A percentile compares a stretch with the other conserved stretches of the same genome.
phyloP scores from a whole-genome alignment of 2,888 invertebrate species.

The Siphlonurus alternatus region DNA sequence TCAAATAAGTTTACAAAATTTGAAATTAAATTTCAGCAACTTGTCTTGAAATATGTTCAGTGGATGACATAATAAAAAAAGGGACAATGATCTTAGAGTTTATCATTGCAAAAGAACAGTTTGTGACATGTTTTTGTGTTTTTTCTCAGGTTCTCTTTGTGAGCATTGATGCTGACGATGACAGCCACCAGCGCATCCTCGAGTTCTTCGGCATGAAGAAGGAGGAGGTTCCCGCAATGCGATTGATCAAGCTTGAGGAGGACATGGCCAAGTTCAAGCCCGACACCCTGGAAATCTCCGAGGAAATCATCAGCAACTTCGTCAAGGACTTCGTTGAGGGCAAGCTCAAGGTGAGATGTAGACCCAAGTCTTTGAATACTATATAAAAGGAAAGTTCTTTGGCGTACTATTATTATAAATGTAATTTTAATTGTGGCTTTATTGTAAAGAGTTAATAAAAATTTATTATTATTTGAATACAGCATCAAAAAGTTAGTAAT shows the following conservation, averaged over 20 bases:
- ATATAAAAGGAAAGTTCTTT: too few species aligned
- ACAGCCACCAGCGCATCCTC: constrained; percentile 91
- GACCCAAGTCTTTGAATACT: too few species aligned
- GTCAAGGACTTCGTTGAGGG: constrained; percentile 80
- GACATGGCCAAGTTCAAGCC: constrained; percentile 99
- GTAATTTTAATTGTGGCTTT: too few species aligned
- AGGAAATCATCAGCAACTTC: constrained; percentile 57
- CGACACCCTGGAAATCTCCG: constrained; percentile 46
- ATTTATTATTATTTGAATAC: too few species aligned
- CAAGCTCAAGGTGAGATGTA: constrained; percentile 49
- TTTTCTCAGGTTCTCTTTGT: constrained; percentile 74
- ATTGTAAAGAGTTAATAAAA: too few species aligned
- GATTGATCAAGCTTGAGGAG: constrained; percentile 87
- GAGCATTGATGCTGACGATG: constrained; percentile 84
- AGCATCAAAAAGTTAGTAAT: too few species aligned
- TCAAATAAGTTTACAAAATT: background rate
- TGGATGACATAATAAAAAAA: too few species aligned
- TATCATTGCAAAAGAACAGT: too few species aligned
- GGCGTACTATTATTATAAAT: too few species aligned
- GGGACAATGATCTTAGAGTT: too few species aligned
- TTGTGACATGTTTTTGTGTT: background rate
- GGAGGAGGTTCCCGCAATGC: constrained; percentile 77
- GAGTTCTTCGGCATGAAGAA: constrained; percentile 99
- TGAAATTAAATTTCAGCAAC: background rate
- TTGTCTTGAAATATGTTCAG: too few species aligned